These are phyloP conservation scores for Euthynnus affinis DNA, from an alignment of 2,797 vertebrate species.

Conservation along the genomic window DNA sequence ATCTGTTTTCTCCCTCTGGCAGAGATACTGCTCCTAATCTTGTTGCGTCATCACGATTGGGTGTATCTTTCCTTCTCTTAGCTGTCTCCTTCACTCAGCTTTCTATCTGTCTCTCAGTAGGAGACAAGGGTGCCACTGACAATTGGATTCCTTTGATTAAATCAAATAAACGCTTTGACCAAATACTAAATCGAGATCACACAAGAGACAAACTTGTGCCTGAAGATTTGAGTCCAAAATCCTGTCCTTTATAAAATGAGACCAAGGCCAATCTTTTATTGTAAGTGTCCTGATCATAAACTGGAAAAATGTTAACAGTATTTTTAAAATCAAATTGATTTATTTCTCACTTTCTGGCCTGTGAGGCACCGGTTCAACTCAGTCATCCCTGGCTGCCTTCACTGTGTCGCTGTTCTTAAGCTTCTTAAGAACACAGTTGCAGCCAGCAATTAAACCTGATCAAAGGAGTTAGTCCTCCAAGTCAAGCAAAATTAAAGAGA, in stretches of 20 bases:
- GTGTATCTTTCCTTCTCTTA: background rate
- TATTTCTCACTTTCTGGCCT: background rate
- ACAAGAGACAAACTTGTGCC: no score
- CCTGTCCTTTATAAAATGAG: background rate
- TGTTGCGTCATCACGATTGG: slow-evolving; percentile 1
- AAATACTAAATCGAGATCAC: background rate
- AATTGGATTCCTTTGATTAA: slow-evolving; percentile 55
- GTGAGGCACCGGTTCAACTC: slow-evolving; percentile 14
- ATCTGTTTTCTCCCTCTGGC: slow-evolving; percentile 12
- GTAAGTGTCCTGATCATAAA: background rate
- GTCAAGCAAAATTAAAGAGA: slow-evolving; percentile 51
- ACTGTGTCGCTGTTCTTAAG: slow-evolving; percentile 16
- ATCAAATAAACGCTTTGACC: slow-evolving; percentile 42
- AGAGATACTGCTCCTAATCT: slow-evolving; percentile 32
- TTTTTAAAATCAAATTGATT: background rate
- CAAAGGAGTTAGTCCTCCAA: slow-evolving; percentile 29
- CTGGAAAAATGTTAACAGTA: background rate
- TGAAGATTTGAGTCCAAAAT: background rate
- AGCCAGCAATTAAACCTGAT: slow-evolving; percentile 44
- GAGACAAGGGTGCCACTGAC: background rate
- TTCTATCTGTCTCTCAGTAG: slow-evolving; percentile 3
- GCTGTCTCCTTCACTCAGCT: slow-evolving; percentile 18
- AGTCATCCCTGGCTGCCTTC: background rate
- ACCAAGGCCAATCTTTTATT: no score
- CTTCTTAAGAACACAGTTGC: slow-evolving; percentile 47